phyloP scores from a whole-genome alignment of 2,888 invertebrate genomes.

The Cylindroiulus punctatus region DNA sequence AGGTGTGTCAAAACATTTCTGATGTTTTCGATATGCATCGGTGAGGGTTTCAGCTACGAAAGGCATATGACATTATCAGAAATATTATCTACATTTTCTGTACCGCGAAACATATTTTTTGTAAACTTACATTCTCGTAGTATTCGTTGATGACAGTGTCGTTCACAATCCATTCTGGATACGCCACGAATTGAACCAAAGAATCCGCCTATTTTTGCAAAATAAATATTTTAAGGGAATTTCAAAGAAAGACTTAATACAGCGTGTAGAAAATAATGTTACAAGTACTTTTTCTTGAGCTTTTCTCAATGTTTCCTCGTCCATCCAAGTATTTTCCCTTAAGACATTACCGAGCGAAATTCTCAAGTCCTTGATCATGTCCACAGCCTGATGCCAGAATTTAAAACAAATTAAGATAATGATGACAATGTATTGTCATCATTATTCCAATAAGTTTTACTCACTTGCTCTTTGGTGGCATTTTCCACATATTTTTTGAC shows the following conservation, averaged over 20 bases:
- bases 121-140: constrained; percentile 55
- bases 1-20: constrained; percentile 7
- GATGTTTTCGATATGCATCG: constrained; percentile 54
- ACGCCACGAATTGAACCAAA: constrained; percentile 55
- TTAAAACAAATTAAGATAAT: not conserved
- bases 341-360: constrained; percentile 50
- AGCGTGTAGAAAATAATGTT: not conserved
- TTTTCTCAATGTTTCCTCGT: constrained; percentile 53
- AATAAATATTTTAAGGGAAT: not conserved
- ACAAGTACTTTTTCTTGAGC: constrained; percentile 55
- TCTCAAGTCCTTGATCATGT: constrained; percentile 54
- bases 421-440: not conserved
- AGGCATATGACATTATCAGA: not conserved
- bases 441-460: not conserved
- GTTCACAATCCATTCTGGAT: constrained; percentile 55
- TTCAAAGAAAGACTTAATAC: not conserved
- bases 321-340: constrained; percentile 56
- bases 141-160: constrained; percentile 52
- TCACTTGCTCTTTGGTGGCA: constrained; percentile 54
- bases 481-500: constrained; percentile 53
- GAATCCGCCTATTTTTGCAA: constrained; percentile 52
- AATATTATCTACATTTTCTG: constrained; percentile 6
- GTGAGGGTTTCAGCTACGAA: constrained; percentile 48
- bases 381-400: constrained; percentile 51
- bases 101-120: not conserved